phyloP scores from a whole-genome alignment of 2,113 vertebrate species.

The Lampris megalopsis region DNA sequence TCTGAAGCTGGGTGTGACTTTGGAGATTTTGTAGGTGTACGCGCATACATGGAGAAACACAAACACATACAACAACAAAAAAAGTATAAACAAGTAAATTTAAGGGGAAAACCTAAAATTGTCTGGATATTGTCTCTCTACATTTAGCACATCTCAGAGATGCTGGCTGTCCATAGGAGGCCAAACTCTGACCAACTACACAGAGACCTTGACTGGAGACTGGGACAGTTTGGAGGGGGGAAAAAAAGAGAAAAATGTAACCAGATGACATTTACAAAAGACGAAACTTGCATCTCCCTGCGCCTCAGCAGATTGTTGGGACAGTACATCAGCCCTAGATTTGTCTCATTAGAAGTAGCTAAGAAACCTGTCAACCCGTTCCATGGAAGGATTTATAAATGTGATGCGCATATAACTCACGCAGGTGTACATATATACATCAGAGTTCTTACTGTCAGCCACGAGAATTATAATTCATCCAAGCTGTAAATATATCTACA shows the following conservation, averaged over 20 bases:
- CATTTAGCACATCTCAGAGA: too few relatives aligned
- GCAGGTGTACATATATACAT: background rate
- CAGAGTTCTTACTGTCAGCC: slow-evolving; percentile 10
- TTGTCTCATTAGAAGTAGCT: slow-evolving; percentile 34
- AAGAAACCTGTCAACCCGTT: slow-evolving; percentile 27
- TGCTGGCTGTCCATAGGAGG: too few relatives aligned
- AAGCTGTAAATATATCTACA: slow-evolving; percentile 21
- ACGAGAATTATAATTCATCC: slow-evolving; percentile 3
- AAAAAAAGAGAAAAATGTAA: slow-evolving; percentile 29
- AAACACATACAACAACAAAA: background rate
- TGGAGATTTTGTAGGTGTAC: slow-evolving; percentile 8
- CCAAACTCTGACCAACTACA: background rate
- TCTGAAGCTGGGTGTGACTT: slow-evolving; percentile 6
- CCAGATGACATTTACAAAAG: slow-evolving; percentile 35
- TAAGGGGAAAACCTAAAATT: too few relatives aligned
- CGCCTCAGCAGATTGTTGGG: slow-evolving; percentile 14
- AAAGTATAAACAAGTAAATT: too few relatives aligned
- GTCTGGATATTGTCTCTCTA: too few relatives aligned
- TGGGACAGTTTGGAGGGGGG: slow-evolving; percentile 26
- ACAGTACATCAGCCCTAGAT: slow-evolving; percentile 34
- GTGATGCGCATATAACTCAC: slow-evolving; percentile 37
- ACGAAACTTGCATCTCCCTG: background rate
- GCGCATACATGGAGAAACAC: background rate
- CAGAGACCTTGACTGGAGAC: slow-evolving; percentile 7
- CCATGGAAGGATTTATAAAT: slow-evolving; percentile 35